Base-by-base conservation (phyloP, 2,888 invertebrate species). In the Polyommatus icarus region DNA sequence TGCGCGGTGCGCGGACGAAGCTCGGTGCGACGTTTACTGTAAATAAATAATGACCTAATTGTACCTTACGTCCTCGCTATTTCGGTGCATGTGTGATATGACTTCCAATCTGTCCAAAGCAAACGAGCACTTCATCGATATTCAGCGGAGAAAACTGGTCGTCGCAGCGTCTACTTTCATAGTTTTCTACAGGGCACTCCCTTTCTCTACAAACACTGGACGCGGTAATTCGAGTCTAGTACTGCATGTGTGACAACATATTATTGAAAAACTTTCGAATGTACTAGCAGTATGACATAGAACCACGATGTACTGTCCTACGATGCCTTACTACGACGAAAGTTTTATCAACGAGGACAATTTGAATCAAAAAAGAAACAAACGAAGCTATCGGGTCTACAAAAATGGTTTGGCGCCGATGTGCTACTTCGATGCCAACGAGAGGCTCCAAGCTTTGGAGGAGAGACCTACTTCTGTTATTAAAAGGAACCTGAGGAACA, bases 1-100 rank as follows among this genome's bases (percentile, higher is more conserved):
- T 83, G 85, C 87, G 87, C 87, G 87, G 87, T 86, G 85, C 85
- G 87, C 85, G 85, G 85, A 86, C 85, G 85, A 87, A 87, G 85
- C 83, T 84, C 85, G 85, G 83, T 87, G 85, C 85, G 84, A 85
- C 85, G 87, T 84, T 87, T 86, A 89, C 91, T 90, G 89, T 91
- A 92, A 93, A 93, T 93, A 93, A 91, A 90, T 90, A 92, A 90
- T 94, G 93, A 93, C 88, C 93, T 93, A 93, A 93, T 93, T 91
- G 90, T 92, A 89, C 85, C 85, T 85, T 83, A 81, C 84, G 86
- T 86, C 85, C 86, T 85, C 79, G 88, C 90, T 92, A 93, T 92
- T 93, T 91, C 86, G 86, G 89, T 87, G 80, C 84, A 85, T 90
- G 89, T 88, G 87, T 84, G 85, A 84, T 83, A 85, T 79, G 81